These are phyloP conservation scores for Oryctes rhinoceros DNA, from an alignment of 1,140 invertebrate genomes.

Conservation along the genomic window DNA sequence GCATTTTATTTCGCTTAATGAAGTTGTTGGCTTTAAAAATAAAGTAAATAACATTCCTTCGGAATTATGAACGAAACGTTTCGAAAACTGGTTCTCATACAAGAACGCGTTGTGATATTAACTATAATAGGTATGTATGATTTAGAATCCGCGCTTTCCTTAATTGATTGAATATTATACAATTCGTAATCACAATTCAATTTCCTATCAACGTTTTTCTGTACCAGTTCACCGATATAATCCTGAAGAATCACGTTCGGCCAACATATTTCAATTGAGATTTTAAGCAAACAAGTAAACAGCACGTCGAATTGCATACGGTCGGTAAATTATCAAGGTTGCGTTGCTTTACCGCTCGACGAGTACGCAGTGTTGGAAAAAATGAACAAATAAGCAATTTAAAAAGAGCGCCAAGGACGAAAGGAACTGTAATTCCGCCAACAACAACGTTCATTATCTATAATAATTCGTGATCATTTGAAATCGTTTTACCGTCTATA, in stretches of 20 bases:
- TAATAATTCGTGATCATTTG: neutral
- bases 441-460: neutral
- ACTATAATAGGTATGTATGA: too few species aligned
- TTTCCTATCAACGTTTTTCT: neutral
- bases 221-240: neutral
- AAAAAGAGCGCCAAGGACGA: conserved; percentile 1
- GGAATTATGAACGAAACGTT: too few species aligned
- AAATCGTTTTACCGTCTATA: neutral
- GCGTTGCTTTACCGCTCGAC: neutral
- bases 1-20: too few species aligned
- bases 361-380: neutral
- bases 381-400: neutral
- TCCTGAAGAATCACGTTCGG: neutral
- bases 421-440: neutral
- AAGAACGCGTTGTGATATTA: too few species aligned
- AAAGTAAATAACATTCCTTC: too few species aligned
- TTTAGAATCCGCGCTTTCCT: too few species aligned
- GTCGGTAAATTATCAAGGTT: conserved; percentile 2
- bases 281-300: neutral
- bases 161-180: too few species aligned
- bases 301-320: neutral
- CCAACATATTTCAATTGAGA: neutral
- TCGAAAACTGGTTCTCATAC: too few species aligned
- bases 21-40: too few species aligned
- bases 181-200: neutral